These are phyloP conservation scores for Prenolepis imparis DNA, from an alignment of 2,888 invertebrate genomes.

Conservation along the genomic window DNA sequence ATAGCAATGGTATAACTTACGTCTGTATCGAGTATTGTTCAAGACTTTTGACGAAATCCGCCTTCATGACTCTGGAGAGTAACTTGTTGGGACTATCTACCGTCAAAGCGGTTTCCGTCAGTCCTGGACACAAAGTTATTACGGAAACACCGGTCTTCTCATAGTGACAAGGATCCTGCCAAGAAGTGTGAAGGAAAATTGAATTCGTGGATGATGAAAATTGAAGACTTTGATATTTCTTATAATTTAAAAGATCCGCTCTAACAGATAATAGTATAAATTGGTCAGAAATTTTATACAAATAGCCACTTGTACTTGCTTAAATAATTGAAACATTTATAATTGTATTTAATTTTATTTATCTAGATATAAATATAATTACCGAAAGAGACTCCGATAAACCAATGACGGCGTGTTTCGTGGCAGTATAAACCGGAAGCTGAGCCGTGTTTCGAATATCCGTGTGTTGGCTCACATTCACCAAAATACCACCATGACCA, in stretches of 20 bases:
- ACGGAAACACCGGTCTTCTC: slow-evolving; percentile 84
- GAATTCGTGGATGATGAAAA: background rate
- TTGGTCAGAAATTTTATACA: background rate
- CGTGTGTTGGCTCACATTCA: slow-evolving; percentile 89
- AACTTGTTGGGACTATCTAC: slow-evolving; percentile 82
- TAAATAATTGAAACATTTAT: background rate
- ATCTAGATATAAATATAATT: slow-evolving; percentile 21
- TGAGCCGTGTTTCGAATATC: slow-evolving; percentile 86
- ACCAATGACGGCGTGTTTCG: slow-evolving; percentile 86
- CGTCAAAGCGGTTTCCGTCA: slow-evolving; percentile 84
- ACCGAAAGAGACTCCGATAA: slow-evolving; percentile 79
- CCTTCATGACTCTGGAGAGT: slow-evolving; percentile 83
- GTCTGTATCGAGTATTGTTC: slow-evolving; percentile 83
- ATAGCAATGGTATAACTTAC: slow-evolving; percentile 71
- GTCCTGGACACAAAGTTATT: slow-evolving; percentile 85
- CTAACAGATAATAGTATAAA: background rate
- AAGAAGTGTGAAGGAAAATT: background rate
- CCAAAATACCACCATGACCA: slow-evolving; percentile 88
- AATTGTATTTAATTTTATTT: background rate
- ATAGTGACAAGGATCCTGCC: slow-evolving; percentile 79
- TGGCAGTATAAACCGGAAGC: slow-evolving; percentile 88
- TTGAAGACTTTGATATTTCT: background rate
- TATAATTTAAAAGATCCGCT: background rate
- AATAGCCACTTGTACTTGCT: background rate
- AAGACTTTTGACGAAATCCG: slow-evolving; percentile 83